Evolutionary conservation across 2,888 invertebrate species (phyloP).

Genomic region (Cryptus viduatorius): DNA sequence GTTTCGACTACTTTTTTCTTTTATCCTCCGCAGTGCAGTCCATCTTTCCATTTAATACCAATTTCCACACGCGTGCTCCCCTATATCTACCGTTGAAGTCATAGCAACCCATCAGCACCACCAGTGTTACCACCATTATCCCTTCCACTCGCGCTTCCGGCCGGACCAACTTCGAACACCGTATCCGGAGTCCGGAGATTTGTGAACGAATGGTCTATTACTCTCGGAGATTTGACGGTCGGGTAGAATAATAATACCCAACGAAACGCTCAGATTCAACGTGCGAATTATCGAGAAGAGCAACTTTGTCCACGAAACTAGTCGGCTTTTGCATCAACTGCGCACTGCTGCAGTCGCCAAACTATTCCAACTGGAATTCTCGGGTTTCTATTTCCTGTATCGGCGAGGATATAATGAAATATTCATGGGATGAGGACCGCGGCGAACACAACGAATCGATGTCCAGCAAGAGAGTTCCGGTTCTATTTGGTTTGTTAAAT

Average conservation of each 20-base stretch:
- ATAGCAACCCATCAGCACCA: neutral
- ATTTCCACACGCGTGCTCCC: conserved; percentile 25
- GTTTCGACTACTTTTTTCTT: conserved; percentile 15
- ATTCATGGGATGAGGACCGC: conserved; percentile 20
- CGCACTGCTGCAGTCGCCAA: neutral
- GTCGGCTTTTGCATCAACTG: neutral
- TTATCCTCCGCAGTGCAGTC: conserved; percentile 2
- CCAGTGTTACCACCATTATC: conserved; percentile 31
- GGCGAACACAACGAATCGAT: neutral
- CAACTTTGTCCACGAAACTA: conserved; percentile 3
- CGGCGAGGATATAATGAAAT: conserved; percentile 21
- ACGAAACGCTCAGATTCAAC: neutral
- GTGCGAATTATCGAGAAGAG: conserved; percentile 5
- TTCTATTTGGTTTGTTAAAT: conserved; percentile 5
- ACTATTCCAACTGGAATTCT: conserved; percentile 19
- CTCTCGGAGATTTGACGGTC: conserved; percentile 22
- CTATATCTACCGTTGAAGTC: neutral
- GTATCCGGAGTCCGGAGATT: conserved; percentile 44
- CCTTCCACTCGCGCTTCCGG: conserved; percentile 8
- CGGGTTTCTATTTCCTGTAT: conserved; percentile 36
- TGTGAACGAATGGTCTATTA: conserved; percentile 35
- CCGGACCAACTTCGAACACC: conserved; percentile 29
- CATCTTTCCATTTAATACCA: conserved; percentile 44
- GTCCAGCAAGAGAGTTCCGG: neutral
- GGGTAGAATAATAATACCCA: conserved; percentile 23